Evolutionary conservation across 2,113 vertebrate genomes (phyloP).

Genomic region (Xenotilapia leptura): DNA sequence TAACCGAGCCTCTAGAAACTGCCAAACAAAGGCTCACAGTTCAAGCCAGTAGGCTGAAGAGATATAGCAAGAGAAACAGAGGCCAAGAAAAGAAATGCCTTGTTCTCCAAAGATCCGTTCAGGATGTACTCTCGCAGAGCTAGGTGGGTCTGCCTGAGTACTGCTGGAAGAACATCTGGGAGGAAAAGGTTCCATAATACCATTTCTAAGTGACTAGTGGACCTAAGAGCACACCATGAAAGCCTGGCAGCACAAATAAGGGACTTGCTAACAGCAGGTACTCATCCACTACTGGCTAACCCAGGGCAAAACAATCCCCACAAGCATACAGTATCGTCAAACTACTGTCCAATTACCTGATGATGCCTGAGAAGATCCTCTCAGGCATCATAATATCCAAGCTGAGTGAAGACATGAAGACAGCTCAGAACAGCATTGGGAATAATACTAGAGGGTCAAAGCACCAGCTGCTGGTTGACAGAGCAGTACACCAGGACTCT

Average conservation of each 20-base stretch:
- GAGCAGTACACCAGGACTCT: neutral
- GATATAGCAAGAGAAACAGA: neutral
- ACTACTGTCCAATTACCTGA: neutral
- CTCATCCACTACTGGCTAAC: neutral
- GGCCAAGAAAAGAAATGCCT: neutral
- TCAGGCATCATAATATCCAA: neutral
- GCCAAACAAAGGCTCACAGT: neutral
- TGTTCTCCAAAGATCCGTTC: neutral
- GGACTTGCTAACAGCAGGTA: neutral
- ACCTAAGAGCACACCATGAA: neutral
- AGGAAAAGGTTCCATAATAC: neutral
- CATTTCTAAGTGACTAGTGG: neutral
- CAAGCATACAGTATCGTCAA: neutral
- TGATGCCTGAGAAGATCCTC: neutral
- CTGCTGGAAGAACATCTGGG: neutral
- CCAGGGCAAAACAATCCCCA: neutral
- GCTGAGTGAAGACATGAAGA: neutral
- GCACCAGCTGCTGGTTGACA: neutral
- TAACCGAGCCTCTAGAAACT: neutral
- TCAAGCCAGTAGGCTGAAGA: neutral
- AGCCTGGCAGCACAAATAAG: neutral
- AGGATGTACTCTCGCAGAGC: neutral
- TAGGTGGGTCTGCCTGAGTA: neutral
- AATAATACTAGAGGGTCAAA: neutral
- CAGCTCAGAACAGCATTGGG: neutral